Conservation (phyloP, 2,888 invertebrate genomes). For the Micoletzkya japonica region DNA sequence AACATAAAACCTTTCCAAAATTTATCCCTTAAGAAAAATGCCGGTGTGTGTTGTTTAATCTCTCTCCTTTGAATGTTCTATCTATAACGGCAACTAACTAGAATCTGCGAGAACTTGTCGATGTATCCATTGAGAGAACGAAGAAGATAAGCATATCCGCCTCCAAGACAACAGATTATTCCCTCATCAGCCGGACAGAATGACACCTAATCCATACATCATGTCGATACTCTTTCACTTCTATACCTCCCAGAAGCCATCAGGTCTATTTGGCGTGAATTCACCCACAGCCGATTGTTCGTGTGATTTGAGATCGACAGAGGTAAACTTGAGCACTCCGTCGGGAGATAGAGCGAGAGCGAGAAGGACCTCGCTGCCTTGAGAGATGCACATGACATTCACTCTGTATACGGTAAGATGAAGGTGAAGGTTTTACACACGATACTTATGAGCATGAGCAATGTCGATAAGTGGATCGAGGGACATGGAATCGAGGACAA, state of each 20-base stretch:
- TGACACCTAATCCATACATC: slow-evolving; percentile 34
- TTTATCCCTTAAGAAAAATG: background rate
- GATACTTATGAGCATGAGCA: slow-evolving; percentile 17
- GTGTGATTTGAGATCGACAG: slow-evolving; percentile 17
- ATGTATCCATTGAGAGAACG: slow-evolving; percentile 43
- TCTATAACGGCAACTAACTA: slow-evolving; percentile 2
- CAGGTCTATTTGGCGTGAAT: slow-evolving; percentile 11
- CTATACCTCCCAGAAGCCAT: slow-evolving; percentile 6
- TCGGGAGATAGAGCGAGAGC: background rate
- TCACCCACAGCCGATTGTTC: slow-evolving; percentile 20
- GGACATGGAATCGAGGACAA: slow-evolving; percentile 15
- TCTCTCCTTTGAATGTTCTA: background rate
- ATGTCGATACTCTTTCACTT: background rate
- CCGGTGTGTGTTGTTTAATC: background rate
- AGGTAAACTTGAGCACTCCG: slow-evolving; percentile 4
- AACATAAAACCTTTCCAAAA: background rate
- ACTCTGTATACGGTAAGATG: slow-evolving; percentile 2
- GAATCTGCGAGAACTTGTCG: slow-evolving; percentile 49
- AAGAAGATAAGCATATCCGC: slow-evolving; percentile 40
- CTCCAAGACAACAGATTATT: slow-evolving; percentile 46
- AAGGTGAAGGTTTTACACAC: background rate
- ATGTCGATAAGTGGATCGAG: slow-evolving; percentile 21
- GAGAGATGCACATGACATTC: slow-evolving; percentile 21
- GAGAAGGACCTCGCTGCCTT: slow-evolving; percentile 17
- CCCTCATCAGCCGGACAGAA: slow-evolving; percentile 58